phyloP scores from a whole-genome alignment of 2,113 vertebrate species.

The Nycticryphes semicollaris region DNA sequence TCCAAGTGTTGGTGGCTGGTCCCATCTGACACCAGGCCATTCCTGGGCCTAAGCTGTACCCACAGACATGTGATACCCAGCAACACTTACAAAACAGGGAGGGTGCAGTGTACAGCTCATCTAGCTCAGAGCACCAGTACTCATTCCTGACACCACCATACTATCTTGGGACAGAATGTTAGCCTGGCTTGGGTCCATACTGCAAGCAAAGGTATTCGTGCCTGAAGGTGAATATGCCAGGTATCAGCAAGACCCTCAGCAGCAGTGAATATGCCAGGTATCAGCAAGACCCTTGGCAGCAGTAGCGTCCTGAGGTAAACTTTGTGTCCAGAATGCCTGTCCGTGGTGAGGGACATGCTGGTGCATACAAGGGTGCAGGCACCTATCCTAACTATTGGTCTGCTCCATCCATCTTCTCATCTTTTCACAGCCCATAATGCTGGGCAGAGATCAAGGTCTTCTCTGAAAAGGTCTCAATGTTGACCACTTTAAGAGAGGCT shows the following conservation, averaged over 20 bases:
- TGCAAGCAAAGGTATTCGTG: neutral
- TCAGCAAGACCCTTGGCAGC: neutral
- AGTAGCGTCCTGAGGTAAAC: neutral
- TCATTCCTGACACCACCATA: neutral
- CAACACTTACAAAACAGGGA: neutral
- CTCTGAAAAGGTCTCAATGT: neutral
- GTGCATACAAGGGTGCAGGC: too few relatives aligned
- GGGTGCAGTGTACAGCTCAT: neutral
- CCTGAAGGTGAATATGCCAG: too few relatives aligned
- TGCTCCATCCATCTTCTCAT: neutral
- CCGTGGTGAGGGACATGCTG: neutral
- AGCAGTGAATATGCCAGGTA: neutral
- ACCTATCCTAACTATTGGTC: neutral
- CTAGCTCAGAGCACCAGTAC: neutral
- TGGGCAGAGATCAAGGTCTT: neutral
- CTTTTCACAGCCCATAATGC: neutral
- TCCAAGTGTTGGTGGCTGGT: neutral
- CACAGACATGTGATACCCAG: neutral
- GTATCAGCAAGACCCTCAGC: rapidly evolving
- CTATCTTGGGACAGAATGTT: neutral
- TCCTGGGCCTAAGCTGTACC: neutral
- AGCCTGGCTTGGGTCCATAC: neutral
- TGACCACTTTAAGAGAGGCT: neutral
- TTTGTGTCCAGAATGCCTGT: neutral
- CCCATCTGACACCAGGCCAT: neutral